Percentiles rank a stretch among this genome's conserved stretches.
phyloP scores from a whole-genome alignment of 2,888 invertebrate species.

The Plutella xylostella region DNA sequence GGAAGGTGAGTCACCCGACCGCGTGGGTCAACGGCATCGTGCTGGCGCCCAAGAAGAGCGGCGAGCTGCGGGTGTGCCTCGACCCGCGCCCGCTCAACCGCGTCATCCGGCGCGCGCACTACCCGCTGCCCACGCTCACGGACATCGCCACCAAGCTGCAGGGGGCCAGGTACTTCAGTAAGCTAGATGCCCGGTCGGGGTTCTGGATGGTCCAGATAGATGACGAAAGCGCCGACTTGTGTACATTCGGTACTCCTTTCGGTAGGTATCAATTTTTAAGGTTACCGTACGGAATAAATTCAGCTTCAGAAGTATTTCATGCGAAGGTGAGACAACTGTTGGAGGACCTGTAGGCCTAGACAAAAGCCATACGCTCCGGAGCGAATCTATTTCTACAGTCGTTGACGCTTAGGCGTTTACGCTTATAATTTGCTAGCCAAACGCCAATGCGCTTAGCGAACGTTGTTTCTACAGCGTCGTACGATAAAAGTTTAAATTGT shows the following conservation, averaged over 20 bases:
- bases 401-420: too few species aligned
- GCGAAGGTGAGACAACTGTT: constrained; percentile 14
- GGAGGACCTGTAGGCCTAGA: too few species aligned
- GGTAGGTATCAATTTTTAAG: constrained; percentile 11
- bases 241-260: constrained; percentile 12
- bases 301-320: constrained; percentile 14
- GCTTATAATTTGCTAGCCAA: too few species aligned
- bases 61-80: background rate
- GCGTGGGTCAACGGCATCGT: constrained; percentile 16
- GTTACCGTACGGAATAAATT: constrained; percentile 12
- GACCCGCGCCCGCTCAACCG: background rate
- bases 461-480: too few species aligned
- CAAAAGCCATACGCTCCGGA: too few species aligned
- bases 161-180: constrained; percentile 14
- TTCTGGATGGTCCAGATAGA: constrained; percentile 18
- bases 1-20: constrained; percentile 18
- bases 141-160: constrained; percentile 13
- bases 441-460: too few species aligned
- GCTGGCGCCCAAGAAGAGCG: background rate
- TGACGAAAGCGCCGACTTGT: constrained; percentile 9
- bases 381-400: too few species aligned
- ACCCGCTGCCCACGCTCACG: too few species aligned
- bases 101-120: background rate
- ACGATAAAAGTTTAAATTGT: too few species aligned
- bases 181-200: constrained; percentile 18